phyloP scores from a whole-genome alignment of 2,888 invertebrate species.

The Tinea semifulvella region DNA sequence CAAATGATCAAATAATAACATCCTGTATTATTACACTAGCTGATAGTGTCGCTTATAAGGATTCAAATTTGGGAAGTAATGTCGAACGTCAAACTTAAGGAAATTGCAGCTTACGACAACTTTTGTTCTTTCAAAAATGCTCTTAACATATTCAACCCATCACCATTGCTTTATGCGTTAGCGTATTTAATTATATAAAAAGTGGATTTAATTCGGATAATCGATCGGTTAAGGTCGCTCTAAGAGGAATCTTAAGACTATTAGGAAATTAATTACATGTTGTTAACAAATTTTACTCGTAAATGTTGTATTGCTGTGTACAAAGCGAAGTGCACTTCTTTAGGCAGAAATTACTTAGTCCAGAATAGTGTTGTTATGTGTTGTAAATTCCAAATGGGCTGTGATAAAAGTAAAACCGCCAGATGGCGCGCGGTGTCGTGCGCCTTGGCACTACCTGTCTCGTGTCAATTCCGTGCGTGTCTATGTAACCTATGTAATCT shows the following conservation, averaged over 20 bases:
- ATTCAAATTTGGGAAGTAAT: too few relatives aligned
- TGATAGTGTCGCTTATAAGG: too few relatives aligned
- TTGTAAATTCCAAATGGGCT: constrained; percentile 82
- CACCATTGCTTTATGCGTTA: too few relatives aligned
- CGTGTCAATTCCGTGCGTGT: constrained; percentile 51
- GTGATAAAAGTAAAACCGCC: constrained; percentile 73
- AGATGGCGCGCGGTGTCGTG: constrained; percentile 47
- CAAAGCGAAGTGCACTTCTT: constrained; percentile 66
- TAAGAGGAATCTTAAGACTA: not conserved
- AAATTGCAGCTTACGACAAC: too few relatives aligned
- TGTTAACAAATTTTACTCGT: constrained; percentile 53
- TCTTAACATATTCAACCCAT: too few relatives aligned
- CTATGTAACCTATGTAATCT: constrained; percentile 47
- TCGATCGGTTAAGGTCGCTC: too few relatives aligned
- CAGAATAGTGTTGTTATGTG: constrained; percentile 60
- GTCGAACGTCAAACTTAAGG: too few relatives aligned
- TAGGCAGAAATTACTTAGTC: constrained; percentile 48
- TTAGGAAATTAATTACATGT: constrained; percentile 26
- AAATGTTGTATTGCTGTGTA: constrained; percentile 54
- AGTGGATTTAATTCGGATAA: too few relatives aligned
- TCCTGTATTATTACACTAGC: too few relatives aligned
- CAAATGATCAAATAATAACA: too few relatives aligned
- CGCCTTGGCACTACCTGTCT: constrained; percentile 18
- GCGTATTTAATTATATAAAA: too few relatives aligned
- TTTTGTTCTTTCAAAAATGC: too few relatives aligned